phyloP scores from a whole-genome alignment of 2,888 invertebrate species.

The Taenaris catops region DNA sequence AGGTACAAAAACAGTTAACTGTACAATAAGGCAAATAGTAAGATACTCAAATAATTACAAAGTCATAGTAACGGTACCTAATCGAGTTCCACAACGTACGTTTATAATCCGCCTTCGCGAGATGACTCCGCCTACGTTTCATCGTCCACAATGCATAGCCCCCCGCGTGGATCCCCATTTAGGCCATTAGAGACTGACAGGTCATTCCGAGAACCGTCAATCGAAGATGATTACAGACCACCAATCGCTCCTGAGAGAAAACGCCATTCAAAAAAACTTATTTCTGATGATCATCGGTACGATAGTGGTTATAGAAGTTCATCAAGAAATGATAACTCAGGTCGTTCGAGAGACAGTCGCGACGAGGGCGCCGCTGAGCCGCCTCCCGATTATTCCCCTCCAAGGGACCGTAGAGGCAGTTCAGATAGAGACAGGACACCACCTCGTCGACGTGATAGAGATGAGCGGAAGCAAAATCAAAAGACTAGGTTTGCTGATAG shows the following conservation, averaged over 20 bases:
- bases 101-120: conserved; percentile 72
- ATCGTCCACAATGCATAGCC: conserved; percentile 78
- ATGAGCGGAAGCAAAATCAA: conserved; percentile 82
- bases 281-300: conserved; percentile 72
- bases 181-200: conserved; percentile 65
- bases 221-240: conserved; percentile 73
- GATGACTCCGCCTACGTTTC: conserved; percentile 80
- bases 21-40: too few relatives aligned
- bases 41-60: too few relatives aligned
- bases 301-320: conserved; percentile 80
- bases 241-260: conserved; percentile 84
- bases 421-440: conserved; percentile 64
- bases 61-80: too few relatives aligned
- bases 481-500: conserved; percentile 84
- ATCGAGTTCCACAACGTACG: too few relatives aligned
- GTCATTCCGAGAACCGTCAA: conserved; percentile 69
- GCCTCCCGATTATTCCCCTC: conserved; percentile 86
- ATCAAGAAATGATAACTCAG: conserved; percentile 74
- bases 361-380: conserved; percentile 81
- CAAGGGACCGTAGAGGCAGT: conserved; percentile 67
- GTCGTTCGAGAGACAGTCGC: conserved; percentile 65
- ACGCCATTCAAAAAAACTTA: conserved; percentile 77
- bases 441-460: conserved; percentile 66
- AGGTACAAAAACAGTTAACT: too few relatives aligned
- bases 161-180: conserved; percentile 74